Conservation (phyloP, 2,888 invertebrate genomes). For the Odontothrips loti region DNA sequence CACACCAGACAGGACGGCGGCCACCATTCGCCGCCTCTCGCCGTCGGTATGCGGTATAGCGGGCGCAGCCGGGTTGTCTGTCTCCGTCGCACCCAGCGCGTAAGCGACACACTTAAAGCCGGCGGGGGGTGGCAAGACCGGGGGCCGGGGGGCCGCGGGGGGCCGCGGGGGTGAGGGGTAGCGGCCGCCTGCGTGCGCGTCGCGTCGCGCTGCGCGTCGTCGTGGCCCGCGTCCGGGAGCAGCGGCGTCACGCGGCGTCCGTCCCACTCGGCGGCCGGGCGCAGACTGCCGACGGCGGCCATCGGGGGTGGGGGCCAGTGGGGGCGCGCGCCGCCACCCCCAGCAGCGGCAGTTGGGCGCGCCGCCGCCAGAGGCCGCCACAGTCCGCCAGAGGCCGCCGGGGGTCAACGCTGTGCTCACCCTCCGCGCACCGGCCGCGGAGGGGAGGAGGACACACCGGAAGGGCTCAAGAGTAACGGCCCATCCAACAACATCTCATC, state of each 20-base stretch:
- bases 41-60: too few relatives aligned
- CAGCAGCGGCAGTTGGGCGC: background rate
- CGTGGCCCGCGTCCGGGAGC: background rate
- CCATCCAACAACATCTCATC: conserved; percentile 3
- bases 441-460: background rate
- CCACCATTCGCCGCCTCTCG: too few relatives aligned
- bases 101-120: too few relatives aligned
- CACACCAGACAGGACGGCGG: too few relatives aligned
- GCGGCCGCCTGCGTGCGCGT: background rate
- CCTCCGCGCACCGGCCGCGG: background rate
- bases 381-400: background rate
- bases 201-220: background rate
- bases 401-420: background rate
- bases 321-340: background rate
- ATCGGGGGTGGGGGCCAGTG: conserved; percentile 2
- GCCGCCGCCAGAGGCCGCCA: conserved; percentile 1
- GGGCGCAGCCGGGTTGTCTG: too few relatives aligned
- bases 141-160: background rate
- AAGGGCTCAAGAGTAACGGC: background rate
- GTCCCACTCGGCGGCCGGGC: background rate
- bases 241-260: background rate
- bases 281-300: background rate
- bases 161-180: background rate
- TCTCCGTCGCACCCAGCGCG: too few relatives aligned
- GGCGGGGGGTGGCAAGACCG: background rate